Conservation (phyloP, 1,140 invertebrate species). For the Sweltsa coloradensis region DNA sequence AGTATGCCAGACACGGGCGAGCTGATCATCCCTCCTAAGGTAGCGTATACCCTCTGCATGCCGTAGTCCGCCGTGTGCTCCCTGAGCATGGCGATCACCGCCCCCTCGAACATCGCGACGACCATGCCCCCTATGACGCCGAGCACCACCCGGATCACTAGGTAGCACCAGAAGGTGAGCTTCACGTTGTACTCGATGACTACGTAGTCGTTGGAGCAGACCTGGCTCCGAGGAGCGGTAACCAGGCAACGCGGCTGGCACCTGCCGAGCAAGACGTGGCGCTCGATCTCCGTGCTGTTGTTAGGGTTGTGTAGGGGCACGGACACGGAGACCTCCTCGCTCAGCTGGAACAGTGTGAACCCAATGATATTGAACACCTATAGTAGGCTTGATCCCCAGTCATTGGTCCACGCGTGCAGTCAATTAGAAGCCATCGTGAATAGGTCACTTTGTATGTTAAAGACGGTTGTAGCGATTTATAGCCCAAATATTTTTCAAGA, state of each 20-base stretch:
- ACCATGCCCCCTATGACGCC: conserved; percentile 51
- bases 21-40: conserved; percentile 65
- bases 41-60: conserved; percentile 64
- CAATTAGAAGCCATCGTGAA: no score
- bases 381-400: no score
- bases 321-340: no score
- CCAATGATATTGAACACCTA: no score
- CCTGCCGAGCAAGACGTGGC: conserved; percentile 19
- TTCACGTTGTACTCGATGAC: conserved; percentile 45
- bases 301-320: no score
- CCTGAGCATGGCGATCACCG: conserved; percentile 62
- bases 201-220: conserved; percentile 46
- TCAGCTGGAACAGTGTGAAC: no score
- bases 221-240: conserved; percentile 35
- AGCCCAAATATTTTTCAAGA: no score
- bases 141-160: conserved; percentile 57
- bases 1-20: conserved; percentile 62
- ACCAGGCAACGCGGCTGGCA: conserved; percentile 39
- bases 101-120: conserved; percentile 70
- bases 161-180: conserved; percentile 64
- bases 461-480: no score
- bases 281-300: no score
- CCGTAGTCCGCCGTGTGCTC: conserved; percentile 70
- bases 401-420: no score
- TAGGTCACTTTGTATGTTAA: no score